phyloP scores from a whole-genome alignment of 2,888 invertebrate species.

The Agriopis marginaria region DNA sequence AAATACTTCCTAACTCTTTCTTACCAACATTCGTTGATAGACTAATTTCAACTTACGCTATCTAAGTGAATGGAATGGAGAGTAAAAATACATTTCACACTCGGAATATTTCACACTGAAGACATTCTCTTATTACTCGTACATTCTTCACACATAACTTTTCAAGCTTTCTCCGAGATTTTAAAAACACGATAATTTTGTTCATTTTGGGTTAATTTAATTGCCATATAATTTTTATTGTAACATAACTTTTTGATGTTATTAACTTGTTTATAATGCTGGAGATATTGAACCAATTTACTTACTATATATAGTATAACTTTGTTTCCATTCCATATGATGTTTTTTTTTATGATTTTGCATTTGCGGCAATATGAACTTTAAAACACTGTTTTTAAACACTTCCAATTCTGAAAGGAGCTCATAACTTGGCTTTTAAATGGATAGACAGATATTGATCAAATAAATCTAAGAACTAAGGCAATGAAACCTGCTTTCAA shows the following conservation, averaged over 20 bases:
- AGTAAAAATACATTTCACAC: conserved; percentile 33
- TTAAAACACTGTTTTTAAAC: too few relatives aligned
- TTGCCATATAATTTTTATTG: conserved; percentile 31
- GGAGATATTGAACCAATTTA: neutral
- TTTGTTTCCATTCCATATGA: too few relatives aligned
- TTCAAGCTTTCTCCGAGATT: conserved; percentile 45
- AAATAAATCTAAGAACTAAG: too few relatives aligned
- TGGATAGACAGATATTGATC: too few relatives aligned
- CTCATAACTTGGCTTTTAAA: too few relatives aligned
- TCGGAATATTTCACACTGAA: conserved; percentile 34
- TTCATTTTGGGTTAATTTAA: conserved; percentile 42
- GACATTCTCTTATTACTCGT: conserved; percentile 42
- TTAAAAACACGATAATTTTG: conserved; percentile 43
- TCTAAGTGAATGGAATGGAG: conserved; percentile 34
- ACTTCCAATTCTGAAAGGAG: too few relatives aligned
- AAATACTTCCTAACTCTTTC: neutral
- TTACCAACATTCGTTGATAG: neutral
- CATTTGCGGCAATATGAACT: too few relatives aligned
- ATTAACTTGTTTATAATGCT: conserved; percentile 7
- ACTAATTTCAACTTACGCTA: conserved; percentile 6
- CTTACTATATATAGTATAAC: too few relatives aligned
- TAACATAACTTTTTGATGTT: conserved; percentile 22
- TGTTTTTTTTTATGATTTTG: too few relatives aligned
- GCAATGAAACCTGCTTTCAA: too few relatives aligned
- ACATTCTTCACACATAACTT: conserved; percentile 46